phyloP scores from a whole-genome alignment of 2,113 vertebrate genomes.

The Colaptes auratus region DNA sequence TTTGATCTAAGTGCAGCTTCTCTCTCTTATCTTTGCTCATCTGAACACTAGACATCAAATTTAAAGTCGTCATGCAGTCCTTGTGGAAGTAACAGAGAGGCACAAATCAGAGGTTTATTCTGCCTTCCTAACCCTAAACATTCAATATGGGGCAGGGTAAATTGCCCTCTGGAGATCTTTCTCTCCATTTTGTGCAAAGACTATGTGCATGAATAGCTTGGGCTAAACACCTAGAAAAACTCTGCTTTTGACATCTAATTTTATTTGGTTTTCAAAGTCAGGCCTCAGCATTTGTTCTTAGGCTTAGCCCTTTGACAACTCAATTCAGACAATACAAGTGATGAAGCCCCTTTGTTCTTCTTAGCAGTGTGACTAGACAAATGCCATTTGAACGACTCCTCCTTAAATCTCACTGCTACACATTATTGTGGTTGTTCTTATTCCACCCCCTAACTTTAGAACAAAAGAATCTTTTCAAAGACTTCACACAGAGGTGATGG shows the following conservation, averaged over 20 bases:
- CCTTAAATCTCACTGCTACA: slow-evolving; percentile 37
- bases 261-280: background rate
- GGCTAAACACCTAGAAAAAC: background rate
- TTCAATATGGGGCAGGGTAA: background rate
- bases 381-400: slow-evolving; percentile 47
- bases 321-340: background rate
- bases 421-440: slow-evolving; percentile 64
- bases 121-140: background rate
- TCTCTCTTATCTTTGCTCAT: background rate
- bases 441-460: slow-evolving; percentile 70
- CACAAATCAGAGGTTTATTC: background rate
- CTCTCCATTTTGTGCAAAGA: background rate
- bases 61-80: background rate
- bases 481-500: slow-evolving; percentile 65
- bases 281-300: background rate
- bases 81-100: background rate
- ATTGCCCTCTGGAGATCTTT: background rate
- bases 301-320: background rate
- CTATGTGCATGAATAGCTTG: background rate
- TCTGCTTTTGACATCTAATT: background rate
- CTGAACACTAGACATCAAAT: background rate
- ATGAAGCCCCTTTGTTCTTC: slow-evolving; percentile 17
- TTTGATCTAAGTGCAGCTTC: background rate
- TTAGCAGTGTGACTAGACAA: slow-evolving; percentile 1
- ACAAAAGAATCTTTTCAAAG: slow-evolving; percentile 68